These are phyloP conservation scores for Ondatra zibethicus DNA, from an alignment of 2,113 vertebrate genomes.

Conservation along the genomic window DNA sequence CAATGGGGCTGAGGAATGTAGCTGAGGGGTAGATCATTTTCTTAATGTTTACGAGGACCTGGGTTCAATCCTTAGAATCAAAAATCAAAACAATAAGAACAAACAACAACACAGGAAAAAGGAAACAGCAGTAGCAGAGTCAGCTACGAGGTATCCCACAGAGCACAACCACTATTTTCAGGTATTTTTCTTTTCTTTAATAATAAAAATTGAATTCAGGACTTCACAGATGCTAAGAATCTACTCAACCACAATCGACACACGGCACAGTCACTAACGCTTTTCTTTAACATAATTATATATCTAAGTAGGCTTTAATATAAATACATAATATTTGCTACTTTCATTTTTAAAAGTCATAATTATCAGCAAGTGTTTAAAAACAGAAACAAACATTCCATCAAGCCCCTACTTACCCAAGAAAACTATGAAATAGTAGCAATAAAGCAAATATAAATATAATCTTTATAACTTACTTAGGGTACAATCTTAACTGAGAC, in stretches of 20 bases:
- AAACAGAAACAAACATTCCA: conserved; percentile 9
- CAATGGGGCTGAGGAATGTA: not conserved
- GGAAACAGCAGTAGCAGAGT: not conserved
- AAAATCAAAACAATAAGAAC: not conserved
- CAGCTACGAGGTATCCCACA: not conserved
- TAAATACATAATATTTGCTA: not conserved
- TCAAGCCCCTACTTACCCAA: not conserved
- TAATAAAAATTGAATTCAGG: not conserved
- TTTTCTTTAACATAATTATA: not conserved
- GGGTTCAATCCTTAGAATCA: not conserved
- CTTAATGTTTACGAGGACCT: not conserved
- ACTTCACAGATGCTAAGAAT: not conserved
- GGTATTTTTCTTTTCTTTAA: not conserved
- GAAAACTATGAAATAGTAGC: conserved; percentile 21
- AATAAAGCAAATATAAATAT: conserved; percentile 34
- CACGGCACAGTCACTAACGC: not conserved
- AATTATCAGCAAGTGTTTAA: not conserved
- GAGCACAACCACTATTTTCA: not conserved
- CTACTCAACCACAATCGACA: not conserved
- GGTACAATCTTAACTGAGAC: not conserved
- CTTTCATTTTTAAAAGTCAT: conserved; percentile 1
- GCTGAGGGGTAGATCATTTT: not conserved
- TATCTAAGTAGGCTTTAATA: conserved; percentile 11
- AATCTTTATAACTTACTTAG: conserved; percentile 19
- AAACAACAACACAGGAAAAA: not conserved